A percentile compares a stretch with the other conserved stretches of the same genome.
phyloP scores from a whole-genome alignment of 2,797 vertebrate species.

The Rallus crepitans region DNA sequence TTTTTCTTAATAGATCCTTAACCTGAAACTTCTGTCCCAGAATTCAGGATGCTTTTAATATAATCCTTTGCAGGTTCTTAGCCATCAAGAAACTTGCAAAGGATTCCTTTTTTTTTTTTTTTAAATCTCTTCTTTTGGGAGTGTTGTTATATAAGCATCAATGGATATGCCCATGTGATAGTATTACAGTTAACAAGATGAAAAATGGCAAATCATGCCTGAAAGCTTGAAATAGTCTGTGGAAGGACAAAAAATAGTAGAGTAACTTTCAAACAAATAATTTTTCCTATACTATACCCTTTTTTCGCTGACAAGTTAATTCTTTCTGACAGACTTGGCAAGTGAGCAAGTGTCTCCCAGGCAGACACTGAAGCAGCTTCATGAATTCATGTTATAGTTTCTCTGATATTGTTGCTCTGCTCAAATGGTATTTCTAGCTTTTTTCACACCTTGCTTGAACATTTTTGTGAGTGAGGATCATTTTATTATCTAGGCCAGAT shows the following conservation, averaged over 20 bases:
- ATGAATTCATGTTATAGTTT: slow-evolving; percentile 30
- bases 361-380: slow-evolving; percentile 38
- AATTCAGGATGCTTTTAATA: not conserved
- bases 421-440: slow-evolving; percentile 29
- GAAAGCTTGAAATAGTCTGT: slow-evolving; percentile 34
- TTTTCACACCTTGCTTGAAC: slow-evolving; percentile 40
- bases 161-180: not conserved
- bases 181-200: slow-evolving; percentile 40
- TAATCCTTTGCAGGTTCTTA: slow-evolving; percentile 1
- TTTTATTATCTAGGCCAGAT: not conserved
- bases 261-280: slow-evolving; percentile 49
- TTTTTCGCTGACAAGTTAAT: slow-evolving; percentile 60
- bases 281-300: slow-evolving; percentile 1
- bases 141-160: slow-evolving; percentile 16
- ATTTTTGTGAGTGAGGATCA: not conserved
- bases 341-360: slow-evolving; percentile 55
- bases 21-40: not conserved
- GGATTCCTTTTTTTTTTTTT: not conserved
- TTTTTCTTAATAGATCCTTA: slow-evolving; percentile 39
- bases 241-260: slow-evolving; percentile 27
- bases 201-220: slow-evolving; percentile 30
- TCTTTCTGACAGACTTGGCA: slow-evolving; percentile 61
- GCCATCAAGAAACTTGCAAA: slow-evolving; percentile 16
- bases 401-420: slow-evolving; percentile 35
- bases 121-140: not conserved